These are phyloP conservation scores for Temnothorax ravouxi DNA, from an alignment of 2,888 invertebrate genomes.

Conservation along the genomic window DNA sequence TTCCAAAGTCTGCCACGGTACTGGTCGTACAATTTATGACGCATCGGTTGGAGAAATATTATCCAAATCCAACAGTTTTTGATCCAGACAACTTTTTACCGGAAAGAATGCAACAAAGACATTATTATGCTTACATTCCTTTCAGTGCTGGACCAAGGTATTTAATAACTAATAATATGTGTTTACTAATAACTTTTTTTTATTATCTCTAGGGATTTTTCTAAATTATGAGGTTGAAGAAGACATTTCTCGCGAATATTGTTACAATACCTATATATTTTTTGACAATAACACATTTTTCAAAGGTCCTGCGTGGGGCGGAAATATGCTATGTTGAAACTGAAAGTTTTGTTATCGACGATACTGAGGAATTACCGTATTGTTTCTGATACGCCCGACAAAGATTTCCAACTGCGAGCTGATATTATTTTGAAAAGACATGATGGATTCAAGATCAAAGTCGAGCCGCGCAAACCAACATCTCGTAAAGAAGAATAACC, in stretches of 20 bases:
- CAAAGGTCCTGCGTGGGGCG: conserved; percentile 90
- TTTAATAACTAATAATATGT: neutral
- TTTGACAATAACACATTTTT: conserved; percentile 12
- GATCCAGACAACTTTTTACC: conserved; percentile 95
- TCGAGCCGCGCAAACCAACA: conserved; percentile 89
- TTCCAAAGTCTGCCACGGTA: conserved; percentile 91
- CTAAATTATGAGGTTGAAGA: neutral
- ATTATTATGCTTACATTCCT: conserved; percentile 93
- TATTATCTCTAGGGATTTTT: neutral
- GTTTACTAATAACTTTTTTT: neutral
- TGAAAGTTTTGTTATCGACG: conserved; percentile 92
- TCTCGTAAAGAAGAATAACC: neutral
- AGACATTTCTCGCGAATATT: neutral
- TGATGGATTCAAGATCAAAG: conserved; percentile 91
- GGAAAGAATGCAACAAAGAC: conserved; percentile 92
- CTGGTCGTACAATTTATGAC: conserved; percentile 90
- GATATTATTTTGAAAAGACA: conserved; percentile 93
- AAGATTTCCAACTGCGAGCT: conserved; percentile 91
- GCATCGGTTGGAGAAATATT: conserved; percentile 91
- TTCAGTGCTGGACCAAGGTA: conserved; percentile 93
- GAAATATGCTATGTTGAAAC: conserved; percentile 93
- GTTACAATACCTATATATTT: neutral
- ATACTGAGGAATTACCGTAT: conserved; percentile 92
- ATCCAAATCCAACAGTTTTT: conserved; percentile 92
- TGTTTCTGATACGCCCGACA: conserved; percentile 90